Conservation (phyloP, 2,888 invertebrate genomes). For the Pseudococcus jackbeardsleyi region DNA sequence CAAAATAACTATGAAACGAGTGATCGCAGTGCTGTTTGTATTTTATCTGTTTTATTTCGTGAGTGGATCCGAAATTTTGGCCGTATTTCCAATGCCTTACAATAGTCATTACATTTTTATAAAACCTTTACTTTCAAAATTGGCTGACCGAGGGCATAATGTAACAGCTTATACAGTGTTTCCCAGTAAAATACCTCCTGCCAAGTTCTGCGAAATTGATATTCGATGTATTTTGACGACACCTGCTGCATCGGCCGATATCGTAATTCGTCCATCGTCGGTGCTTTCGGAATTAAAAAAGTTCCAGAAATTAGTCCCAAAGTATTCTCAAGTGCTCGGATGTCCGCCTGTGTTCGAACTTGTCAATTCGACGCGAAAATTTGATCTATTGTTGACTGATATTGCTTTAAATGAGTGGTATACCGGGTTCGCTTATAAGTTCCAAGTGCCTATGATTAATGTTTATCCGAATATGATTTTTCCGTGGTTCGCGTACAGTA, state of each 20-base stretch:
- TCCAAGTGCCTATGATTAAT: not conserved
- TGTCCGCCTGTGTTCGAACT: not conserved
- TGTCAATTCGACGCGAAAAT: not conserved
- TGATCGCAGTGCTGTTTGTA: not conserved
- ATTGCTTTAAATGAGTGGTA: not conserved
- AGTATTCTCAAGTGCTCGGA: not conserved
- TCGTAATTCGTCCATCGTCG: too few relatives aligned
- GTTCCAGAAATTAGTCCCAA: too few relatives aligned
- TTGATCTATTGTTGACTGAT: constrained; percentile 64
- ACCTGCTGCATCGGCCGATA: too few relatives aligned
- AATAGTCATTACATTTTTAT: not conserved
- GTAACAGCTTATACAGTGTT: not conserved
- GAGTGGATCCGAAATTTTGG: not conserved
- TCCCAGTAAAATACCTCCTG: not conserved
- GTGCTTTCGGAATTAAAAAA: too few relatives aligned
- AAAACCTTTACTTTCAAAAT: not conserved
- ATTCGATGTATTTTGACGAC: too few relatives aligned
- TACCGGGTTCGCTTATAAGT: constrained; percentile 27
- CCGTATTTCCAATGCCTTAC: not conserved
- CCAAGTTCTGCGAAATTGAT: not conserved
- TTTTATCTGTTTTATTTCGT: not conserved
- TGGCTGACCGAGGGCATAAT: constrained; percentile 1
- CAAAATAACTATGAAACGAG: not conserved
- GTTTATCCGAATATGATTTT: not conserved
- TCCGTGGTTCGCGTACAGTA: not conserved